Percentiles rank a stretch among this genome's conserved stretches.
Evolutionary conservation across 2,888 invertebrate genomes (phyloP).

Genomic region (Erebia palarica): DNA sequence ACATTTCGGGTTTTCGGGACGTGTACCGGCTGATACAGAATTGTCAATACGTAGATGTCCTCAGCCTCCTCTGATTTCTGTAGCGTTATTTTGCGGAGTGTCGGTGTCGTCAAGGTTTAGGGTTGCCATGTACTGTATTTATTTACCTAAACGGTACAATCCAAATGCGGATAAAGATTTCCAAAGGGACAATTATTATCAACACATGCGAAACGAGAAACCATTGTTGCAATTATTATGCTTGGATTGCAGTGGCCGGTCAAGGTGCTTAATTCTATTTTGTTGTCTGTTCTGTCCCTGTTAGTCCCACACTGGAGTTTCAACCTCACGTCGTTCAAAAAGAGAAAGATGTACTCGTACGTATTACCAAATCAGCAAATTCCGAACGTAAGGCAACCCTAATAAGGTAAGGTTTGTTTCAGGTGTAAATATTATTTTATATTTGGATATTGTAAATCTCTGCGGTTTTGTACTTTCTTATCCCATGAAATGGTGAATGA

Average conservation of each 20-base stretch:
- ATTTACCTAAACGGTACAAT: no score
- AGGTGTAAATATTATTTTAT: slow-evolving; percentile 12
- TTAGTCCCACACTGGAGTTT: no score
- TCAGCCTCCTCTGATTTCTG: slow-evolving; percentile 13
- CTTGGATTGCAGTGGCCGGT: no score
- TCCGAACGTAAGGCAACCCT: not conserved
- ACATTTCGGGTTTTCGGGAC: slow-evolving; percentile 49
- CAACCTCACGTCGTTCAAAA: no score
- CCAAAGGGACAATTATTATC: not conserved
- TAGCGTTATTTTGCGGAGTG: slow-evolving; percentile 8
- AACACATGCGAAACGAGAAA: no score
- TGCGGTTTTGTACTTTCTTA: slow-evolving; percentile 13
- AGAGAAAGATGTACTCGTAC: no score
- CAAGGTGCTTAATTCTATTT: no score
- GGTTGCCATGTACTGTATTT: slow-evolving; percentile 3
- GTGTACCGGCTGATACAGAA: slow-evolving; percentile 22
- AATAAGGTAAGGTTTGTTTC: slow-evolving; percentile 10
- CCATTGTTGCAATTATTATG: no score
- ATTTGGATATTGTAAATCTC: slow-evolving; percentile 13
- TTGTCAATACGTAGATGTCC: slow-evolving; percentile 25
- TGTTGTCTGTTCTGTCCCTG: no score
- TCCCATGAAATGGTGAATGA: no score
- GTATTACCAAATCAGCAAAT: no score
- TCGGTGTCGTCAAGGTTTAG: slow-evolving; percentile 5
- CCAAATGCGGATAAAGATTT: not conserved